Evolutionary conservation across 2,888 invertebrate genomes (phyloP), one percentile per base, ranked within the genome.

Genomic region (Stenoptilia bipunctidactyla): DNA sequence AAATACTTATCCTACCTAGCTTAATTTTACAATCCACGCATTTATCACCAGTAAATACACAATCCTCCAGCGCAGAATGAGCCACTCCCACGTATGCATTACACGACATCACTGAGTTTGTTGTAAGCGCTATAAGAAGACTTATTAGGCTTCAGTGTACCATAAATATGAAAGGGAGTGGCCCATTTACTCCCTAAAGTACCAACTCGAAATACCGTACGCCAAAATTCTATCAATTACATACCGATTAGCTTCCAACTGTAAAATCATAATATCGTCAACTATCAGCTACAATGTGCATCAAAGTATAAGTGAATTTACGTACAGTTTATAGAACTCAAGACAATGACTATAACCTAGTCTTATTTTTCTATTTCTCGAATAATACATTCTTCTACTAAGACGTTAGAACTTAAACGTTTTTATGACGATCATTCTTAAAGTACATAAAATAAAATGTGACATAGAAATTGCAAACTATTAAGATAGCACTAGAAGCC

Each of bases 241-340:
- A 72, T 65, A 71, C 67, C 70, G 71, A 75, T 73, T 66, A 73
- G 72, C 75, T 79, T 76, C 76, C 62, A 61, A 73, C 56, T 62
- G 58, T 66, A 66, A 72, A 73, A 71, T 63, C 61, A 72, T 70
- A 76, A 68, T 6, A 52, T 50, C 51, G 55, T 66, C 60, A 62
- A 63, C 66, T 77, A 76, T 61, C 57, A 65, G 59, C 75, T 79
- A 79, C 62, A 64, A 30, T 61, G 79, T 75, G 77, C 79, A 68
- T 69, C 63, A 80, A 77, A 77, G 61, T 70, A 80, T 76, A 72
- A 67, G 76, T 80, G 76, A 72, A 65, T 72, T 72, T 77, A 73
- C 79, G 70, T 71, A 75, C 67, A 66, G 66, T 69, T 59, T n/a
- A 65, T 65, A 64, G 61, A 82, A 80, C 79, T 73, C 61, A 76